Evolutionary conservation across 2,888 invertebrate genomes (phyloP).

Genomic region (Tribolium freemani): DNA sequence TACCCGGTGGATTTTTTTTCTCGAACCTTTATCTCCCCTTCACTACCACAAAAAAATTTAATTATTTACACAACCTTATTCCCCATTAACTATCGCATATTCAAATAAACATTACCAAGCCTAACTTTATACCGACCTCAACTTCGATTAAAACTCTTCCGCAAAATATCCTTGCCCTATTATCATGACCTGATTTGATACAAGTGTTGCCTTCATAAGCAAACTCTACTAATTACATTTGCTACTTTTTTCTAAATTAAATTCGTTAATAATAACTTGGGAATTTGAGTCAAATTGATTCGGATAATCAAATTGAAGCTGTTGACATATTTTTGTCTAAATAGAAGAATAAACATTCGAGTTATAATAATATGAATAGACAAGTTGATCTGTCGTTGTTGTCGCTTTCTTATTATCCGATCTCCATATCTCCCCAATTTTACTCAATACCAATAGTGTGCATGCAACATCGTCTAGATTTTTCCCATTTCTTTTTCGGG

Average conservation of each 20-base stretch:
- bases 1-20: slow-evolving; percentile 30
- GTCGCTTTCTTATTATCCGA: not conserved
- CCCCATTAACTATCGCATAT: slow-evolving; percentile 21
- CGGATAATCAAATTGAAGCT: not conserved
- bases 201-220: not conserved
- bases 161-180: not conserved
- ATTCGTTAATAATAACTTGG: too few species aligned
- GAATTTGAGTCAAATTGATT: not conserved
- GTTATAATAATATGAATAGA: not conserved
- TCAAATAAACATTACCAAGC: not conserved
- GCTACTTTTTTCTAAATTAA: too few species aligned
- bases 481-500: not conserved
- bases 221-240: not conserved
- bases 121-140: not conserved
- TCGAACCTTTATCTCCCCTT: slow-evolving; percentile 3
- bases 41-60: slow-evolving; percentile 19
- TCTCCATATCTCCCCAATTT: not conserved
- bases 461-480: not conserved
- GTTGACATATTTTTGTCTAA: not conserved
- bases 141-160: slow-evolving; percentile 3
- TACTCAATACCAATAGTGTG: not conserved
- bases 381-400: not conserved
- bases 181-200: not conserved
- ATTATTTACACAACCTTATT: slow-evolving; percentile 32
- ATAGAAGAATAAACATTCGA: not conserved